Conservation (phyloP, 2,797 vertebrate species). For the Echeneis naucrates region DNA sequence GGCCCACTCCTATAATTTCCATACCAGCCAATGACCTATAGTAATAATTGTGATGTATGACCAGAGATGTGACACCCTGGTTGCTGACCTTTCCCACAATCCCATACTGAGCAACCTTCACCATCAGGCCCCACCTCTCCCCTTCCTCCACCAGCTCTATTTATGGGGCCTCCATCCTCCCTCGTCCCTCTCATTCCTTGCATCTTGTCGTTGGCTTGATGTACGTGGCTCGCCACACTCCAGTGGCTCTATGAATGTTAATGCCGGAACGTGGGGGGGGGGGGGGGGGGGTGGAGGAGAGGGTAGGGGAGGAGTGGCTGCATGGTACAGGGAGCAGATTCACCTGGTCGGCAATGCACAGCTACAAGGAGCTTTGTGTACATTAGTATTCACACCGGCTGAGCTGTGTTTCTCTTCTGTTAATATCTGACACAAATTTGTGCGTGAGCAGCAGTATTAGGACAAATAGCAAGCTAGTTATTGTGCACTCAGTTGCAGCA, state of each 20-base stretch:
- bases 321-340: constrained; percentile 46
- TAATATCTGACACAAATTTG: constrained; percentile 27
- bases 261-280: constrained; percentile 64
- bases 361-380: constrained; percentile 36
- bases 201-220: constrained; percentile 73
- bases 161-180: constrained; percentile 19
- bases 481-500: constrained; percentile 14
- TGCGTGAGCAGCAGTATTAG: constrained; percentile 20
- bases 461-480: constrained; percentile 16
- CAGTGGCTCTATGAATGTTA: constrained; percentile 87
- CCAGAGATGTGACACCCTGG: constrained; percentile 66
- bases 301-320: constrained; percentile 4
- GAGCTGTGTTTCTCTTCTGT: constrained; percentile 19
- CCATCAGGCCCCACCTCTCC: constrained; percentile 35
- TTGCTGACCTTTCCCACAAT: constrained; percentile 82
- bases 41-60: constrained; percentile 84
- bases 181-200: constrained; percentile 34
- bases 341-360: constrained; percentile 68
- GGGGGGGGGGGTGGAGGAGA: background rate
- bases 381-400: constrained; percentile 28
- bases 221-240: constrained; percentile 77
- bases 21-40: constrained; percentile 75
- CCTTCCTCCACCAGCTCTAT: constrained; percentile 35
- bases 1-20: constrained; percentile 67
- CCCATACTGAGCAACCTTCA: constrained; percentile 77